Conservation (phyloP, 2,113 vertebrate species). For the Mustela lutreola region DNA sequence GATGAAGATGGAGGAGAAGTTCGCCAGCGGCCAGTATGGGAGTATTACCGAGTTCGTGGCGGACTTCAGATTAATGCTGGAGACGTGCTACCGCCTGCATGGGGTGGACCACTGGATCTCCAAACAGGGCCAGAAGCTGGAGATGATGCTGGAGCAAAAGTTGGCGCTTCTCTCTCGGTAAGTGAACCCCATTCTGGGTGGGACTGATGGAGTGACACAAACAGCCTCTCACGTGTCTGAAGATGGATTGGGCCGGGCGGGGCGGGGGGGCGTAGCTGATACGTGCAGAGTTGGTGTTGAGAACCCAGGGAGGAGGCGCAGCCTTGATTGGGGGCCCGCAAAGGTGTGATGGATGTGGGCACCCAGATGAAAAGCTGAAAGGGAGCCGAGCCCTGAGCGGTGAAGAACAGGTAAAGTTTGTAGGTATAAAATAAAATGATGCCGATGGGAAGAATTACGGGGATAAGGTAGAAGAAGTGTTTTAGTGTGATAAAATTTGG, state of each 20-base stretch:
- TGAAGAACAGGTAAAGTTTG: background rate
- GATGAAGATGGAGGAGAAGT: slow-evolving; percentile 95
- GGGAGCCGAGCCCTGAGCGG: background rate
- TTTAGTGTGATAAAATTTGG: background rate
- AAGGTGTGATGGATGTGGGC: slow-evolving; percentile 41
- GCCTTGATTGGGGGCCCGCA: background rate
- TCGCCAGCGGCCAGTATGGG: slow-evolving; percentile 91
- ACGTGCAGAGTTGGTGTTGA: slow-evolving; percentile 64
- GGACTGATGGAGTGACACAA: slow-evolving; percentile 70
- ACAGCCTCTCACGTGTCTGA: slow-evolving; percentile 80
- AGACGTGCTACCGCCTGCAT: slow-evolving; percentile 94
- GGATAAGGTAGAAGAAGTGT: background rate
- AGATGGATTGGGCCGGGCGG: slow-evolving; percentile 76
- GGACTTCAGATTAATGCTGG: slow-evolving; percentile 97
- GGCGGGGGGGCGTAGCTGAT: slow-evolving; percentile 72
- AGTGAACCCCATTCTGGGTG: slow-evolving; percentile 44
- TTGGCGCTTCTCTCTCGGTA: slow-evolving; percentile 96
- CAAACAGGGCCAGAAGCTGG: slow-evolving; percentile 97
- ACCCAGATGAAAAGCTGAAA: no score
- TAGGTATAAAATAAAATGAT: background rate
- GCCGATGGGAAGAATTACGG: background rate
- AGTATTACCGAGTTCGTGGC: slow-evolving; percentile 96
- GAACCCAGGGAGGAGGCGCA: slow-evolving; percentile 65
- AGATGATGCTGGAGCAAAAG: slow-evolving; percentile 98
- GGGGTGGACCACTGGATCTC: slow-evolving; percentile 99